phyloP scores from a whole-genome alignment of 1,140 invertebrate genomes.

The Araneus ventricosus region DNA sequence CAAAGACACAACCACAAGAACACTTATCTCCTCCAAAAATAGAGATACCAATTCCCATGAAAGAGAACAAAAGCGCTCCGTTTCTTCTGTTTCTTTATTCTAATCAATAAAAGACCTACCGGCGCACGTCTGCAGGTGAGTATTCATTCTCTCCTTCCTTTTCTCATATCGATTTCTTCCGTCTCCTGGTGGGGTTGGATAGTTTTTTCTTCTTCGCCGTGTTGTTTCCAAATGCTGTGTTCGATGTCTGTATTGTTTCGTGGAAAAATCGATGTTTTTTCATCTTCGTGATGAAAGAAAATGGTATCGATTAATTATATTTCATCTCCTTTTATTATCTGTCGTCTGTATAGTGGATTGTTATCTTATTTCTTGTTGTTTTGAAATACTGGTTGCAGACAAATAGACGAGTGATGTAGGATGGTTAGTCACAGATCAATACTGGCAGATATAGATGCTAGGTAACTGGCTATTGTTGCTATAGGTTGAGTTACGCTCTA shows the following conservation, averaged over 20 bases:
- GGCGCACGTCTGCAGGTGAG: constrained; percentile 11
- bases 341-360: no score
- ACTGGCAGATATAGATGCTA: no score
- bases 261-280: background rate
- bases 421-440: no score
- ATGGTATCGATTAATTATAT: background rate
- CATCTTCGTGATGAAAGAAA: background rate
- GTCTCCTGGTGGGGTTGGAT: background rate
- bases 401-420: no score
- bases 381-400: no score
- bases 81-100: constrained; percentile 17
- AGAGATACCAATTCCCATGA: background rate
- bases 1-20: background rate
- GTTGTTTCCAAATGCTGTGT: background rate
- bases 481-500: no score
- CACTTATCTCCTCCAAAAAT: background rate
- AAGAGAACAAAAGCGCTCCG: background rate
- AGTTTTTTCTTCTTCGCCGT: background rate
- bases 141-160: background rate
- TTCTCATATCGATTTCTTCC: background rate
- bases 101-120: constrained; percentile 14
- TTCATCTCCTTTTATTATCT: background rate
- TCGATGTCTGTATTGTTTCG: background rate
- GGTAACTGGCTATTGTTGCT: no score
- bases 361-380: no score